phyloP scores from a whole-genome alignment of 2,797 vertebrate genomes.

The Bradypus variegatus region DNA sequence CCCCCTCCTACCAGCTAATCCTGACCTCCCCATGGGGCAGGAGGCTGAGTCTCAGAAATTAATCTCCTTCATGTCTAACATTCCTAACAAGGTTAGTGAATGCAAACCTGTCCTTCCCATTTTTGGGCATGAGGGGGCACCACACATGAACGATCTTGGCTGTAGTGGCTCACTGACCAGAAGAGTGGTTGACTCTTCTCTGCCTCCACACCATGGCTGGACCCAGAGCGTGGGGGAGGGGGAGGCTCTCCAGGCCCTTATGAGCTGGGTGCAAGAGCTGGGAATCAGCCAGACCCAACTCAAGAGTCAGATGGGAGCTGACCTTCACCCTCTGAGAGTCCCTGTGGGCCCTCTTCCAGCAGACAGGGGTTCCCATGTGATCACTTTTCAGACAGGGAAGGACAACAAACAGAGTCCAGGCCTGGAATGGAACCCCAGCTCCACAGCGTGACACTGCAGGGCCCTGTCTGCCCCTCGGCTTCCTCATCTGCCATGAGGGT shows the following conservation, averaged over 20 bases:
- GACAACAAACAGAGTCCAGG: neutral
- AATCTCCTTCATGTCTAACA: neutral
- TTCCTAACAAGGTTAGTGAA: neutral
- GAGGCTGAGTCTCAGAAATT: neutral
- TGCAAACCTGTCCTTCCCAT: neutral
- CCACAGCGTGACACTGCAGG: neutral
- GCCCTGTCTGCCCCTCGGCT: neutral
- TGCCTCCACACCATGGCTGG: neutral
- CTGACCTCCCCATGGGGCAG: neutral
- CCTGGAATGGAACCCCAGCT: neutral
- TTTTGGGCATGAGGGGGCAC: conserved; percentile 40
- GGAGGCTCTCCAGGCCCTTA: neutral
- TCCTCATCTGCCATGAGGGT: neutral
- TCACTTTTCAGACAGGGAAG: neutral
- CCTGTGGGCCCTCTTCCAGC: neutral
- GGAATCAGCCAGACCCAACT: neutral
- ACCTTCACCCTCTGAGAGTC: neutral
- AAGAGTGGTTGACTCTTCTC: neutral
- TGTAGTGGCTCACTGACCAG: neutral
- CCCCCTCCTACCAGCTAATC: neutral
- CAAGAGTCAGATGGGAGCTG: neutral
- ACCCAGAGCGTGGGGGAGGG: neutral
- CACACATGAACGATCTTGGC: conserved; percentile 21
- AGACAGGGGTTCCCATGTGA: neutral
- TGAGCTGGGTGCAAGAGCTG: neutral